Evolutionary conservation across 2,113 vertebrate genomes (phyloP).

Genomic region (Pseudopodoces humilis): DNA sequence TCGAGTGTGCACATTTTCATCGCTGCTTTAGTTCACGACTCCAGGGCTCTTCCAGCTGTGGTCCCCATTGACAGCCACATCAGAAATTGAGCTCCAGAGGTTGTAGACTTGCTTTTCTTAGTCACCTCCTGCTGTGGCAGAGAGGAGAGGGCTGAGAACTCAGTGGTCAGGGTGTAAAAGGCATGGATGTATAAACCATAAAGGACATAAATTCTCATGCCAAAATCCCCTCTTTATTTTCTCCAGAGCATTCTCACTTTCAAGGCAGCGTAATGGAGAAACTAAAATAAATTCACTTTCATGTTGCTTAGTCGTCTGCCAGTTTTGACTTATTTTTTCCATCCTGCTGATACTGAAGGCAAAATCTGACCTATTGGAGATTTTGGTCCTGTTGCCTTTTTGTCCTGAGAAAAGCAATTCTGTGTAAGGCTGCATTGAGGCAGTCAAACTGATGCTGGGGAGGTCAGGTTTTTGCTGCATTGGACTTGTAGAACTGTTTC

Average conservation of each 20-base stretch:
- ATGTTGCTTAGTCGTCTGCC: not conserved
- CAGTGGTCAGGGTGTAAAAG: not conserved
- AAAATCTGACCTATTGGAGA: not conserved
- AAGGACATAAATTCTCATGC: not conserved
- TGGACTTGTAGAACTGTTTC: not conserved
- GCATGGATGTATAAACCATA: not conserved
- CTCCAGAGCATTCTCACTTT: not conserved
- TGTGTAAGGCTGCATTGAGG: not conserved
- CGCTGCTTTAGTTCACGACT: not conserved
- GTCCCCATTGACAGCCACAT: not conserved
- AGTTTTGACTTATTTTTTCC: not conserved
- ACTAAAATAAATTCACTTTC: not conserved
- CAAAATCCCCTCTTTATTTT: not conserved
- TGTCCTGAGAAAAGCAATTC: slow-evolving; percentile 46
- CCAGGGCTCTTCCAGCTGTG: not conserved
- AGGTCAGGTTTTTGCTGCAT: not conserved
- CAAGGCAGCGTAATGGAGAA: not conserved
- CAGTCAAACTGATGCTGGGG: not conserved
- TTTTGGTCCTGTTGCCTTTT: not conserved
- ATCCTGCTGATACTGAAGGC: not conserved
- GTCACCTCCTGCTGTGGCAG: not conserved
- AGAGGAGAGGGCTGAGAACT: not conserved
- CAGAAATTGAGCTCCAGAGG: not conserved
- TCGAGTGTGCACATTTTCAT: slow-evolving; percentile 29
- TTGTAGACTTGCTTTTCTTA: slow-evolving; percentile 33